A percentile compares a stretch with the other conserved stretches of the same genome.
These are phyloP conservation scores for Ictidomys tridecemlineatus DNA, from an alignment of 2,113 vertebrate species.

Conservation along the genomic window DNA sequence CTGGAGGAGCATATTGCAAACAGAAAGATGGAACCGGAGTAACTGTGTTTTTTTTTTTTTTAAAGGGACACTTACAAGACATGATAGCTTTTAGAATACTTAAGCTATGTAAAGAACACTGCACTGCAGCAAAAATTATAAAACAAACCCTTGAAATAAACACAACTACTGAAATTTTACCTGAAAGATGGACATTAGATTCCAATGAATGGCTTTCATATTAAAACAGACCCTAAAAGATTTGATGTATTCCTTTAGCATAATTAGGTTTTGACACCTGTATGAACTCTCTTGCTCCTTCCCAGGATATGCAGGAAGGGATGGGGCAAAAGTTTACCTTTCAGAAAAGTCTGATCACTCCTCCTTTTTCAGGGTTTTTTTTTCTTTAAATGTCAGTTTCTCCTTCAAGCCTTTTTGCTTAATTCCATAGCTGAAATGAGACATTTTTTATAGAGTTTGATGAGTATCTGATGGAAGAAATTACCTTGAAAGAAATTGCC, in stretches of 20 bases:
- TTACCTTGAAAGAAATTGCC: background rate
- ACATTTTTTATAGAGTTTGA: background rate
- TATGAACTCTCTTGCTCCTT: background rate
- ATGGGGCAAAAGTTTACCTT: background rate
- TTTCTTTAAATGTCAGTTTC: constrained; percentile 1
- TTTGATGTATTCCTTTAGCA: background rate
- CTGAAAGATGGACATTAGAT: background rate
- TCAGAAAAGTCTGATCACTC: constrained; percentile 14
- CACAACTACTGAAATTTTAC: background rate
- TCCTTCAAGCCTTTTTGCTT: background rate
- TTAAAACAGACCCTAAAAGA: background rate
- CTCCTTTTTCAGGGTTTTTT: background rate
- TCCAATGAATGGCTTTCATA: background rate
- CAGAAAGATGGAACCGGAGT: background rate
- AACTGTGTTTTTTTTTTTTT: background rate
- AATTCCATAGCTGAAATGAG: background rate
- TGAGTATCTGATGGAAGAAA: background rate
- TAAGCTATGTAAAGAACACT: background rate
- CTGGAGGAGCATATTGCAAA: background rate
- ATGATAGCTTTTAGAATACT: background rate
- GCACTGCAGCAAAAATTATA: background rate
- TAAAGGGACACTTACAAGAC: background rate
- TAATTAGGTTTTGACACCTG: background rate
- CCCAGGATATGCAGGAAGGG: background rate
- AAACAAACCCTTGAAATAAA: background rate